Evolutionary conservation across 1,140 invertebrate genomes (phyloP).

Genomic region (Drosophila paulistorum): DNA sequence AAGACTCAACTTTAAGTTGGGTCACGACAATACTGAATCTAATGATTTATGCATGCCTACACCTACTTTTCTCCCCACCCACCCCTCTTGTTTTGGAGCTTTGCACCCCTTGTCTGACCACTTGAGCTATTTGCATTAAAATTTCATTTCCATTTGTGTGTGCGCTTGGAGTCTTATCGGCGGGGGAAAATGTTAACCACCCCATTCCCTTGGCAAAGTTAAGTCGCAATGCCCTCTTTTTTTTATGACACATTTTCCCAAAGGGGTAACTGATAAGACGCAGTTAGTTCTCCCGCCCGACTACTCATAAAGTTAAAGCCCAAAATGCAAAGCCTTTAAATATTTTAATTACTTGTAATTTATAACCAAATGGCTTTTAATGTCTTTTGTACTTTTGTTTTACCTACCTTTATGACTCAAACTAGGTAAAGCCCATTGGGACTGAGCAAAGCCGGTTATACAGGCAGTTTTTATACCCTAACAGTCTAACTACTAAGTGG

Average conservation of each 20-base stretch:
- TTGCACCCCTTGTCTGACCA: slow-evolving; percentile 41
- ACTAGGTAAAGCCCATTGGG: slow-evolving; percentile 7
- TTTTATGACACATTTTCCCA: slow-evolving; percentile 78
- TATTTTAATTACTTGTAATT: slow-evolving; percentile 76
- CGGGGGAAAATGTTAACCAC: slow-evolving; percentile 12
- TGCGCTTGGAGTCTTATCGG: slow-evolving; percentile 14
- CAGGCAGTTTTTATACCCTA: background rate
- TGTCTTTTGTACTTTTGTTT: slow-evolving; percentile 25
- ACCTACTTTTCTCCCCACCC: slow-evolving; percentile 19
- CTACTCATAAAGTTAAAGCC: slow-evolving; percentile 58
- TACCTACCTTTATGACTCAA: background rate
- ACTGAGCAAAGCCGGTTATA: background rate
- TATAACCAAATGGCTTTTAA: slow-evolving; percentile 51
- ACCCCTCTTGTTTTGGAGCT: slow-evolving; percentile 30
- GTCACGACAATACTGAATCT: slow-evolving; percentile 59
- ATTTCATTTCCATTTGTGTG: slow-evolving; percentile 55
- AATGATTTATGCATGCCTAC: slow-evolving; percentile 71
- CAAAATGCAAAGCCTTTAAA: slow-evolving; percentile 64
- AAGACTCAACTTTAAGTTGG: slow-evolving; percentile 20
- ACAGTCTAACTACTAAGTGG: background rate
- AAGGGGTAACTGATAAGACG: slow-evolving; percentile 62
- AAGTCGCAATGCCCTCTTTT: slow-evolving; percentile 26
- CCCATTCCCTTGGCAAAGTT: background rate
- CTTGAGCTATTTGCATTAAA: slow-evolving; percentile 74
- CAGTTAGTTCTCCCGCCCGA: slow-evolving; percentile 30